Evolutionary conservation across 2,888 invertebrate genomes (phyloP).

Genomic region (Epinotia demarniana): DNA sequence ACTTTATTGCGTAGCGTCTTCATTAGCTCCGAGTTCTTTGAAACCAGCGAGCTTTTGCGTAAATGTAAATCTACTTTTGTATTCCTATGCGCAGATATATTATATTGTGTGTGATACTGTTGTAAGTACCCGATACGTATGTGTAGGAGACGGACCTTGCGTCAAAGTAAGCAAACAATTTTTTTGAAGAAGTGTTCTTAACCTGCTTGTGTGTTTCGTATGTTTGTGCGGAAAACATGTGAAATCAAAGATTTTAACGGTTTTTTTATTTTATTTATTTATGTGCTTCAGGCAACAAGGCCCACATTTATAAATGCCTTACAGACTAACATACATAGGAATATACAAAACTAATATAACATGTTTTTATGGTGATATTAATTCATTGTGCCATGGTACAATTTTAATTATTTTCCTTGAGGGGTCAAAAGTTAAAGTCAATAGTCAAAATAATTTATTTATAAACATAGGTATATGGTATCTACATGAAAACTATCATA

Average conservation of each 20-base stretch:
- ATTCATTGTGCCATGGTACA: not conserved
- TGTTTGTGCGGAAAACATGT: not conserved
- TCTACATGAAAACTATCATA: no score
- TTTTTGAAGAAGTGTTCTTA: not conserved
- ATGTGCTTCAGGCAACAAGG: no score
- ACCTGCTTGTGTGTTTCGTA: no score
- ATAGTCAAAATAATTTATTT: no score
- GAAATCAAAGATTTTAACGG: not conserved
- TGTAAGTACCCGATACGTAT: not conserved
- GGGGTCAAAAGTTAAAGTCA: no score
- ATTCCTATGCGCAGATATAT: not conserved
- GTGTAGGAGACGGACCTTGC: not conserved
- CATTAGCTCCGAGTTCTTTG: constrained; percentile 67
- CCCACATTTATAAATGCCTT: no score
- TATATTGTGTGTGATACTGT: not conserved
- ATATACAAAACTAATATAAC: not conserved
- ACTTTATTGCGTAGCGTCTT: constrained; percentile 71
- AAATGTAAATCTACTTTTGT: constrained; percentile 48
- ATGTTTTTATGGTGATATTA: not conserved
- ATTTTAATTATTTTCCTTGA: not conserved
- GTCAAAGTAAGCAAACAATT: not conserved
- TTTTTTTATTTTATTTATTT: not conserved
- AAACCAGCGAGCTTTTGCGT: constrained; percentile 52
- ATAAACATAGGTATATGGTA: no score
- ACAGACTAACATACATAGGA: no score